Evolutionary conservation across 2,797 vertebrate species (phyloP), one percentile per base, ranked within the genome.

Genomic region (Tokudaia muenninki): DNA sequence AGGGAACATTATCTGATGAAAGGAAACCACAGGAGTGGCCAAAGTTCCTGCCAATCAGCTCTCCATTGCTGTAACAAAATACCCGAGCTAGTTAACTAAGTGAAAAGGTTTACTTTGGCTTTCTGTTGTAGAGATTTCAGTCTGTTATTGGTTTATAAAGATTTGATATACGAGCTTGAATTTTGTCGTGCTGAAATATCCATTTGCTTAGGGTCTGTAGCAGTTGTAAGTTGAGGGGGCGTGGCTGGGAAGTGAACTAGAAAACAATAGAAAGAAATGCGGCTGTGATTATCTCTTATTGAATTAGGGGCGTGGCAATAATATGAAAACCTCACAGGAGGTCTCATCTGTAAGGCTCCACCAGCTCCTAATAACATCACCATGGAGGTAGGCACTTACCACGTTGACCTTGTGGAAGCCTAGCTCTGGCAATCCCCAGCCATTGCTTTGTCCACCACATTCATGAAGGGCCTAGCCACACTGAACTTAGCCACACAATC

Each of bases 391-490:
- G 26, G 31, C 11, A 67, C 29, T 37, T 34, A 72, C 4, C 14
- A 6, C 50, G 5, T 24, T 6, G 4, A 4, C 21, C 50, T 41
- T 34, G 70, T 55, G 16, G 7, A n/a, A 13, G 16, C 4, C 37
- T 14, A 65, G 31, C 47, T 14, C 44, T 26, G 12, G 2, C 13
- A 9, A 17, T n/a, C 61, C 81, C 74, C 31, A 37, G 12, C 7
- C 26, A 17, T 29, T 26, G 65, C 11, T 29, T 47, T 17, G 47
- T 80, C 7, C 0, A 0, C 10, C 26, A 6, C 14, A 70, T 14
- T 1, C 8, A 0, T 14, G n/a, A 13, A 29, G 9, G 34, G 24
- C 9, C 9, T 50, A 47, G 8, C 2, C 2, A 61, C 16, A 0
- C 0, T 57, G 14, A 47, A 55, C 47, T 82, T 77, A 16, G 19